Evolutionary conservation across 2,888 invertebrate genomes (phyloP), one percentile per base, ranked within the genome.

Genomic region (Rotaria sp.): DNA sequence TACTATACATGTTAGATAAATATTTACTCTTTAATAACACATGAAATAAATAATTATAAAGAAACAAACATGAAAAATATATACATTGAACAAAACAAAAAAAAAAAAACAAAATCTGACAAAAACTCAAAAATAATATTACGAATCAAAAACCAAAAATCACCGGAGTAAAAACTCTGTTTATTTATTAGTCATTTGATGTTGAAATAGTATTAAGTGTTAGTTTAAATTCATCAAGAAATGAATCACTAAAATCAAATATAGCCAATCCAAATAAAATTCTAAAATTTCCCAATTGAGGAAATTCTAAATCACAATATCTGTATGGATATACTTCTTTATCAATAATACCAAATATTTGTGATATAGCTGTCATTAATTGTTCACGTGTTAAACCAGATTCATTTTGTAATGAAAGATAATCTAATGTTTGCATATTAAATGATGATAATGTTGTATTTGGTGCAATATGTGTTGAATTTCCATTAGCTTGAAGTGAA

Each of bases 391-490:
- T 45, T 45, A 80, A 80, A 45, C 80, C 45, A 15, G 45, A 80
- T 45, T 80, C 24, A 10, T 80, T 45, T 45, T 45, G n/a, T 80
- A 80, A 80, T 45, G 13, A 45, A 11, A 45, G 3, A 80, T 80
- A 80, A 80, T 80, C 80, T n/a, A 80, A 45, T 80, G 45, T 80
- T 80, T 80, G 80, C 80, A 80, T 80, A 80, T 45, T 80, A 45
- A 80, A 80, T n/a, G 45, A 80, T 80, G 45, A 80, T 80, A 80
- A 80, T 45, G 45, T 80, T 45, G 45, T 80, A n/a, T 80, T 80
- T 41, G 45, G n/a, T 80, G 45, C 80, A n/a, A 80, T 80, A 45
- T 45, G 24, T 45, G 75, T 45, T 11, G 75, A 80, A 15, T 80
- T 41, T 26, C 75, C 75, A 45, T 45, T 45, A 4, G 38, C 41